These are phyloP conservation scores for Thecophora atra DNA, from an alignment of 2,888 invertebrate species.

Conservation along the genomic window DNA sequence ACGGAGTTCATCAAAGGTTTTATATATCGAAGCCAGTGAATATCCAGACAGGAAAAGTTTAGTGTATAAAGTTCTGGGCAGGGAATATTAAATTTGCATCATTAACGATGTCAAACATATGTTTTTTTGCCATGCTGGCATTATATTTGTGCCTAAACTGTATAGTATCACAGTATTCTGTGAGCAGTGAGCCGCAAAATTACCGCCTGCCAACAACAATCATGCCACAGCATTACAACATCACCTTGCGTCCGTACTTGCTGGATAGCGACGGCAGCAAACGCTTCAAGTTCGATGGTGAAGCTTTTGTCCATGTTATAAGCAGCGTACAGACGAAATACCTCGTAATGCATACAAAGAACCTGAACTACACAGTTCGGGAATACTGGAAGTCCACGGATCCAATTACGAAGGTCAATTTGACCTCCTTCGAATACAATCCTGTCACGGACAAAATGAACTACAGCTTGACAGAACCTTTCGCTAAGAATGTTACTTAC, in stretches of 20 bases:
- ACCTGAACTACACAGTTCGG: constrained; percentile 54
- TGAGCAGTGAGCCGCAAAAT: constrained; percentile 38
- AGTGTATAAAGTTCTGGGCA: no score
- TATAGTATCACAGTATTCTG: constrained; percentile 43
- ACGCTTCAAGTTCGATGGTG: constrained; percentile 62
- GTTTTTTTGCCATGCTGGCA: constrained; percentile 43
- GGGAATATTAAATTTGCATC: background rate
- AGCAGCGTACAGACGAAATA: constrained; percentile 61
- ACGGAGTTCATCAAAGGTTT: background rate
- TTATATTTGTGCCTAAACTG: constrained; percentile 46
- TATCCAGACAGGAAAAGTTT: background rate
- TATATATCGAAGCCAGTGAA: background rate
- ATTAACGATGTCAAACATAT: constrained; percentile 32
- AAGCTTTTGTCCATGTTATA: constrained; percentile 66
- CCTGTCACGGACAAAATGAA: constrained; percentile 65
- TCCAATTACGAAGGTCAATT: constrained; percentile 46
- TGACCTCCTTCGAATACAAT: constrained; percentile 44
- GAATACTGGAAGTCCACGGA: constrained; percentile 49
- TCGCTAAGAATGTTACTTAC: constrained; percentile 62
- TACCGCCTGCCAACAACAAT: constrained; percentile 62
- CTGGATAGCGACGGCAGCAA: constrained; percentile 53
- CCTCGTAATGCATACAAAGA: constrained; percentile 69
- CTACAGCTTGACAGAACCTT: constrained; percentile 59
- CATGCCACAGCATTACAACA: constrained; percentile 68
- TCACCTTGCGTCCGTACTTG: constrained; percentile 69